Evolutionary conservation across 2,888 invertebrate genomes (phyloP), one percentile per base, ranked within the genome.

Genomic region (Pelosia muscerda): DNA sequence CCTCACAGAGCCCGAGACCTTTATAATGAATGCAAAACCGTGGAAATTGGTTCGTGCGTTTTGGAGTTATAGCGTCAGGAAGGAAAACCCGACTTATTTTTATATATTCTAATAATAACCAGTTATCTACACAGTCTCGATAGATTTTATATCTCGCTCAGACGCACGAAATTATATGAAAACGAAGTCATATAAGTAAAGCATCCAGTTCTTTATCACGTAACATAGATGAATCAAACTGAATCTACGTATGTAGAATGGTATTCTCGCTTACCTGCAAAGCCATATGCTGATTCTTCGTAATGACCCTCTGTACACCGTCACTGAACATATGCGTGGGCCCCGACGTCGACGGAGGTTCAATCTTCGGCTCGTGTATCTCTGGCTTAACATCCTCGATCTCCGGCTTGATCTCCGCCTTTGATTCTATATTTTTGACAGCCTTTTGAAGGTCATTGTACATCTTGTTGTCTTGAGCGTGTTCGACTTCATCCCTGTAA

Each of bases 361-460:
- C 91, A 0, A 83, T 66, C 71, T 92, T 92, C 10, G 86, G 75
- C n/a, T 91, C 89, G 15, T 84, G 82, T 1, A 68, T 68, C 65
- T 90, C 91, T 0, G 88, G 81, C 73, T 92, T 92, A 11, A 87
- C 84, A 22, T 91, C 91, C 15, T 87, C 85, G 2, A 84, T 62
- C 66, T 92, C 92, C 0, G 86, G 75, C 65, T 91, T 92, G 8
- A 89, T 82, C 28, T 91, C 90, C 0, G 87, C 67, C 63, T 93
- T 81, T 2, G 78, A 77, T 67, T 93, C 93, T 49, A 94, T 92
- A 64, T 88, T 92, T 71, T 92, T 92, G 0, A 92, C 94, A 0
- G 92, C 88, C 69, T 92, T 93, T 70, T 92, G 94, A 5, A 92
- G 81, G 57, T 93, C 92, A 34, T 85, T 87, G 74, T 92, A 90